Conservation (phyloP, 1,140 invertebrate genomes). For the Steinernema feltiae region DNA sequence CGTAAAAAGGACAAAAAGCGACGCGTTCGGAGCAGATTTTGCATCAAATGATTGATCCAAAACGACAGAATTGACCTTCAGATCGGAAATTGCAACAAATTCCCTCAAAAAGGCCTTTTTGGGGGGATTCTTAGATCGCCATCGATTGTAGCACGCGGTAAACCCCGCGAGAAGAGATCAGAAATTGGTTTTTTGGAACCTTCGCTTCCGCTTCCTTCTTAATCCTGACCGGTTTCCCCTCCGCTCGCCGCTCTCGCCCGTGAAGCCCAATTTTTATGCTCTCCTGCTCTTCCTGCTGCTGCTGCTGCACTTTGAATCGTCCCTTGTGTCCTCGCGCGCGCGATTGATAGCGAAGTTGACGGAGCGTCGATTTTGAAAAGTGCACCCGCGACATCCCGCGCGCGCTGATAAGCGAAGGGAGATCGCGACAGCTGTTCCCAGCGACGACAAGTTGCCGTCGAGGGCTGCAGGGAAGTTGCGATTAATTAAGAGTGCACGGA, state of each 20-base stretch:
- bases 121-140: not conserved
- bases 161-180: not conserved
- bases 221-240: not conserved
- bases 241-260: not conserved
- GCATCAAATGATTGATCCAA: too few relatives aligned
- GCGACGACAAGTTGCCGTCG: not conserved
- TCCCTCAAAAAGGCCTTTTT: too few relatives aligned
- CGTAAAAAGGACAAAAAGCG: not conserved
- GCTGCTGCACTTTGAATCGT: not conserved
- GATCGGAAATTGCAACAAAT: too few relatives aligned
- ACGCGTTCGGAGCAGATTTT: not conserved
- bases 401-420: not conserved
- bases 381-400: not conserved
- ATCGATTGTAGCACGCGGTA: not conserved
- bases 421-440: not conserved
- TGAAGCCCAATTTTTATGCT: not conserved
- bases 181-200: not conserved
- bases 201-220: not conserved
- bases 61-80: not conserved
- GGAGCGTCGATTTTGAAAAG: constrained; percentile 1
- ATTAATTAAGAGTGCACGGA: not conserved
- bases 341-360: not conserved
- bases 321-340: not conserved
- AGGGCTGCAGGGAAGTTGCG: not conserved
- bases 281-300: not conserved